Base-by-base conservation (phyloP, 2,888 invertebrate species). In the Corythucha ciliata region DNA sequence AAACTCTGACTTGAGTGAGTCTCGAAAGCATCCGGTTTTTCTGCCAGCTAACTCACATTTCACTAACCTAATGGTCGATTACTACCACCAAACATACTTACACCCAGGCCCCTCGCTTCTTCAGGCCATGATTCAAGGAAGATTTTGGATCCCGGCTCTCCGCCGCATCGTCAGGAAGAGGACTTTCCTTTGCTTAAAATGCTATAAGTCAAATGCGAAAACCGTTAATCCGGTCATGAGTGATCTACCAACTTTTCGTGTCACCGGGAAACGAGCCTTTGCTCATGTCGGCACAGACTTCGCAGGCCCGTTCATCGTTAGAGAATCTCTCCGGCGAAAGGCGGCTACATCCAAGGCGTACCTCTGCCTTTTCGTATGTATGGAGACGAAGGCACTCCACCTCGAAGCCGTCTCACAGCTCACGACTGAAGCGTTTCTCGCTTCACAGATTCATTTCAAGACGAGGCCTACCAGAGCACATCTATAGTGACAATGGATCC, bases 11-110 rank as follows among this genome's bases (percentile, higher is more conserved):
- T 5, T 58, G n/a, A 25, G 33, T 4, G 41, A 33, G n/a, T 8
- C 21, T 16, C 8, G 8, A n/a, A 52, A 46, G 42, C 57, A 57
- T 12, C 57, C 53, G 5, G 48, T 56, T n/a, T 18, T 56, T 12
- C 24, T 57, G 18, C 52, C 57, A 10, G 22, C 29, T n/a, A 44
- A 42, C 12, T 37, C 46, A 21, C 26, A 41, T 8, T 22, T 57
- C 10, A 47, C 51, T 7, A 26, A 25, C 10, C 14, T 57, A 2
- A 42, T 56, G 10, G 20, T 29, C 32, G 24, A 53, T 4, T 32
- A 51, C 18, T 36, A 53, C 18, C 55, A 57, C 46, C 12, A 22
- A 22, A 48, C 42, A 3, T 27, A 39, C 25, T 16, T 49, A 8
- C 53, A 55, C 41, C n/a, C 26, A 20, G 56, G 50, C 18, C 48